Conservation (phyloP, 1,140 invertebrate species). For the Oryctes rhinoceros region DNA sequence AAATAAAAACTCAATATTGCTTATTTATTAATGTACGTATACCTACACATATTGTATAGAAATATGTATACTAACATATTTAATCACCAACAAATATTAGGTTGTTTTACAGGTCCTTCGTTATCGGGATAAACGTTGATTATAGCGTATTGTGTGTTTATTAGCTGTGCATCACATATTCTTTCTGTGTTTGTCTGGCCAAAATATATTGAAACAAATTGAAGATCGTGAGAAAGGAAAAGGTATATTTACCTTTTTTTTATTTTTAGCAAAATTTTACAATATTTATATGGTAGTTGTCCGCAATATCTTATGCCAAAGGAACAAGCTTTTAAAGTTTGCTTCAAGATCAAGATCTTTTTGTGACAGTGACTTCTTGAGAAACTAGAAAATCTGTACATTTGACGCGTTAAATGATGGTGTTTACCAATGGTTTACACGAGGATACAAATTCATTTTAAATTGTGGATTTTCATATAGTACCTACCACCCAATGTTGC, state of each 20-base stretch:
- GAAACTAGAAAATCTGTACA: conserved; percentile 9
- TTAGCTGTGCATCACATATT: too few relatives aligned
- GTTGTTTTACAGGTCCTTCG: too few relatives aligned
- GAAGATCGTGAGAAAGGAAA: conserved; percentile 7
- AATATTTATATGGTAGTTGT: conserved; percentile 8
- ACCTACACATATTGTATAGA: too few relatives aligned
- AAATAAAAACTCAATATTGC: too few relatives aligned
- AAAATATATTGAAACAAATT: conserved; percentile 8
- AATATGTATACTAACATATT: too few relatives aligned
- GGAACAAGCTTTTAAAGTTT: conserved; percentile 10
- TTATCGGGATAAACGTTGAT: too few relatives aligned
- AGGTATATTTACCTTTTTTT: background rate
- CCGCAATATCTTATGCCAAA: conserved; percentile 8
- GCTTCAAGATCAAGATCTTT: background rate
- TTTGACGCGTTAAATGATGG: conserved; percentile 5
- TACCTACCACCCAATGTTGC: too few relatives aligned
- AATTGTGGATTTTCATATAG: too few relatives aligned
- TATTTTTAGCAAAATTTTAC: conserved; percentile 11
- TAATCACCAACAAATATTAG: too few relatives aligned
- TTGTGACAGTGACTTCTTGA: background rate
- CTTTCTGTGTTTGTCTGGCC: background rate
- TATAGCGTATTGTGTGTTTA: too few relatives aligned
- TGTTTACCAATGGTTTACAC: background rate
- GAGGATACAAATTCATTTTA: too few relatives aligned
- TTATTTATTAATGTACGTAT: too few relatives aligned